Base-by-base conservation (phyloP, 2,888 invertebrate species). In the Pterostichus madidus region DNA sequence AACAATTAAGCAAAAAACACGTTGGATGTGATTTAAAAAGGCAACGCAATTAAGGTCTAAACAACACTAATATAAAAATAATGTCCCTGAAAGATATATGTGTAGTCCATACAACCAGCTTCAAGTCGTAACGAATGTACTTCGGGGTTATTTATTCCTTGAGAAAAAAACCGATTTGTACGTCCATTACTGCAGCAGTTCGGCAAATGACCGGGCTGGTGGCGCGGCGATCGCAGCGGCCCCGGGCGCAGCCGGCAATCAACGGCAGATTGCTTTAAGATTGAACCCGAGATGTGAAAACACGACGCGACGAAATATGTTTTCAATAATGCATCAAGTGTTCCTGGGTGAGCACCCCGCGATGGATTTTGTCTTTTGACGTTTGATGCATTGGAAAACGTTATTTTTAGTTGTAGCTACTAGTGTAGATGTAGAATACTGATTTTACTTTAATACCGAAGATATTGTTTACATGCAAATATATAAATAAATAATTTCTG, bases 241-340 rank as follows among this genome's bases (percentile, higher is more conserved):
- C n/a, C 17, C 17, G 52, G 52, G 75, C 53, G 64, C 53, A 52
- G 75, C 52, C 75, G 85, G 87, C 87, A 88, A 88, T 88, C 88
- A 88, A 86, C 86, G 86, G 85, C 87, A 88, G 87, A 87, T 87
- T 87, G 87, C 86, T 87, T 86, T 87, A 87, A 87, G 87, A 87
- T 87, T 87, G 87, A 87, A 87, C 87, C 86, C 84, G 7, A 86
- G 86, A 85, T 85, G 86, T 86, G 87, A 87, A 86, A 87, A 86
- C 86, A 87, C 86, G 87, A 78, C 59, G 49, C 61, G 77, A 86
- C 87, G 86, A 88, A 88, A 88, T 87, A 88, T 87, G 87, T 88
- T 87, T 88, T 88, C 88, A 87, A 88, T 88, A 88, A 88, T 88
- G 87, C 88, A 88, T 87, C 87, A 86, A 78, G 77, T 77, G 77